These are phyloP conservation scores for Hormaphis cornu DNA, from an alignment of 1,140 invertebrate species.

Conservation along the genomic window DNA sequence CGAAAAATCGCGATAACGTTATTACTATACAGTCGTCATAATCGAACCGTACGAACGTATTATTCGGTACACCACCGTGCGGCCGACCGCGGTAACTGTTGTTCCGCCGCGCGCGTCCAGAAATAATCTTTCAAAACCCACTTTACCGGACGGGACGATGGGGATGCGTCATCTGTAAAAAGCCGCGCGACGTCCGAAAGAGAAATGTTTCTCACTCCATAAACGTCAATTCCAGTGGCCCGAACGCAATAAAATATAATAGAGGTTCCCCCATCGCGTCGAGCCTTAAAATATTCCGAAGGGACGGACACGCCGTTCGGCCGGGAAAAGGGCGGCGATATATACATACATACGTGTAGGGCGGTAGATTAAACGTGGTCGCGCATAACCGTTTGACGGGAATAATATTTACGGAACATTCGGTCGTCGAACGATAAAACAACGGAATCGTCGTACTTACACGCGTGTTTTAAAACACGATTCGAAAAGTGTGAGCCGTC, in stretches of 20 bases:
- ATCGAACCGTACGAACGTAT: too few relatives aligned
- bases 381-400: neutral
- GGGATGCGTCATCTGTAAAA: constrained; percentile 1
- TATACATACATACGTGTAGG: too few relatives aligned
- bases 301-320: neutral
- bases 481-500: too few relatives aligned
- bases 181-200: constrained; percentile 4
- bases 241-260: constrained; percentile 31
- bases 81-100: too few relatives aligned
- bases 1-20: too few relatives aligned
- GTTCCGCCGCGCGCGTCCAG: too few relatives aligned
- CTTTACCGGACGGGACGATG: neutral
- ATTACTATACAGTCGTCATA: too few relatives aligned
- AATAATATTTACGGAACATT: neutral
- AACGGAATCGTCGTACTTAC: too few relatives aligned
- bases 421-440: too few relatives aligned
- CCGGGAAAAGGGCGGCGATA: neutral
- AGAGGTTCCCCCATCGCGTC: neutral
- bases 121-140: constrained; percentile 23
- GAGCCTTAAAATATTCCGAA: constrained; percentile 28
- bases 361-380: neutral
- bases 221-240: constrained; percentile 28
- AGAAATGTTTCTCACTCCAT: constrained; percentile 28
- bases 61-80: too few relatives aligned
- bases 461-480: too few relatives aligned